Evolutionary conservation across 2,888 invertebrate genomes (phyloP), one percentile per base, ranked within the genome.

Genomic region (Tridacna crocea): DNA sequence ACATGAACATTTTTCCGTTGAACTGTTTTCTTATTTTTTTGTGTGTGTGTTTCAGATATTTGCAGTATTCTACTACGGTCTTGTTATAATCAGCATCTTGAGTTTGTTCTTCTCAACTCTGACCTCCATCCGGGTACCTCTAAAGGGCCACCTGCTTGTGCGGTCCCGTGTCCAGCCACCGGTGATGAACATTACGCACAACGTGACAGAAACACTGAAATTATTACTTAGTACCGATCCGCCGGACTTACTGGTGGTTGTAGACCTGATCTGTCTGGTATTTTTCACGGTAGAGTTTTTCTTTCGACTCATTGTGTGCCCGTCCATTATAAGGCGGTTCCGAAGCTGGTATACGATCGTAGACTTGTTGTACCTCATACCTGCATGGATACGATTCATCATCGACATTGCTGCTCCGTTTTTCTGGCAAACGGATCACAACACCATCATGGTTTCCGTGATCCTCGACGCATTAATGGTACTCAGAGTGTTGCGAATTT

Each of bases 21-120:
- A 36, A 36, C 19, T 55, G 3, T 68, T 55, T 55, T 55, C 19
- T 55, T 55, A 55, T 55, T 55, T 19, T 15, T 13, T 51, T 61
- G n/a, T 61, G 11, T 79, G 68, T 75, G 58, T 75, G 19, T 89
- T 91, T 79, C 90, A 92, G 91, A 48, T 89, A 22, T 92, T 90
- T 85, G 88, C 90, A 6, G 72, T 83, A 17, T 22, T 88, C n/a
- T 89, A 89, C 79, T 88, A 90, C 79, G 72, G 88, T 12, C 80
- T 92, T 17, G 86, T 91, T 0, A 70, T 91, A 19, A 12, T 89
- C 27, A 88, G 90, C 51, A 90, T 92, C 36, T 55, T 87, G 4
- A 87, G 85, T 19, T 77, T 90, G 24, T 90, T 89, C 76, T 61
- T 88, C n/a, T 83, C 88, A n/a, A 90, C 92, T 2, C 72, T 91